Base-by-base conservation (phyloP, 2,797 vertebrate genomes). In the Epinephelus coioides region DNA sequence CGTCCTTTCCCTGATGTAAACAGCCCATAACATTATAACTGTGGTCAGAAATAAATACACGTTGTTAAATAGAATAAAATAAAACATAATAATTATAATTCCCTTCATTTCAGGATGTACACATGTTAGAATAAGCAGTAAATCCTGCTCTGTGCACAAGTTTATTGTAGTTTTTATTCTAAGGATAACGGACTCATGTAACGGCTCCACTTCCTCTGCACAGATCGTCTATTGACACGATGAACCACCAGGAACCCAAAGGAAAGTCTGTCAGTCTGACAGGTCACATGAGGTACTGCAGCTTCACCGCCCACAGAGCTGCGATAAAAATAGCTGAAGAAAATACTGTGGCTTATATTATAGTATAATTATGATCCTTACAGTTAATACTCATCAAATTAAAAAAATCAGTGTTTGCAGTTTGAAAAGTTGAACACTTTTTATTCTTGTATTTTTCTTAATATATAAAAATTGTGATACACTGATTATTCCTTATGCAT, bases 191-290 rank as follows among this genome's bases (percentile, higher is more conserved):
- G 85, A 43, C 23, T 57, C n/a, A 40, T 18, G 1, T 66, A 64
- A 60, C 84, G 70, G 80, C 23, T 67, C 67, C 56, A 34, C 68
- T 78, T 74, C 79, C 71, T 73, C 51, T 1, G 4, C 82, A 12
- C 40, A 91, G 91, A 92, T 91, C 82, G 81, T 90, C 63, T 87
- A 79, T 73, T 65, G 0, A 0, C 5, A 1, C 0, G 17, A 84
- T 44, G 71, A 34, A 0, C 53, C 53, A 50, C 2, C 25, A 13
- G 12, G 2, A 40, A 0, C 9, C 5, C 38, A 30, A 2, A 14
- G 0, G 2, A 38, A 43, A n/a, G 14, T 8, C 27, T 61, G 6
- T 66, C 1, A 14, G 12, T 25, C 44, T 25, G 6, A n/a, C 6
- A 25, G 38, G 9, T 17, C 23, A 11, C 2, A 43, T 10, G 11